A percentile compares a stretch with the other conserved stretches of the same genome.
Evolutionary conservation across 1,140 invertebrate genomes (phyloP).

Genomic region (Leptestheria dahalacensis): DNA sequence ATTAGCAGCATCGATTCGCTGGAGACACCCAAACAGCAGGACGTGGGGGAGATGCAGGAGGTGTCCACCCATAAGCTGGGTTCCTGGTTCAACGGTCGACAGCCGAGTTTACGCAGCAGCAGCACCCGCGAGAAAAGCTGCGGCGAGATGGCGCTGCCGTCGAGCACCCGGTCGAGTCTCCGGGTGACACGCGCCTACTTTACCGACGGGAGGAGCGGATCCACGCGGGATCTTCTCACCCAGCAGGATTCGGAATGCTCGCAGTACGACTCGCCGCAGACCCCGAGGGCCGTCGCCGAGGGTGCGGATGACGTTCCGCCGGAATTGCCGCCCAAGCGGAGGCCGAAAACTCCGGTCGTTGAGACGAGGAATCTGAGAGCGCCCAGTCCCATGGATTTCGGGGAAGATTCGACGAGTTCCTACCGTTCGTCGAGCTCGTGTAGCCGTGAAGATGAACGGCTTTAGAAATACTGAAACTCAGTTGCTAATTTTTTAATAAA

Average conservation of each 20-base stretch:
- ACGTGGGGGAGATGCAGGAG: background rate
- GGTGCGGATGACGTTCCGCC: background rate
- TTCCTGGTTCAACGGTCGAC: slow-evolving; percentile 16
- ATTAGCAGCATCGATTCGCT: background rate
- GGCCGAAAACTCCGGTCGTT: background rate
- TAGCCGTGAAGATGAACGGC: background rate
- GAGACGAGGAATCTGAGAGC: background rate
- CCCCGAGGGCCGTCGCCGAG: background rate
- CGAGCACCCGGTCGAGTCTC: slow-evolving; percentile 1
- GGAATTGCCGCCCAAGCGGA: background rate
- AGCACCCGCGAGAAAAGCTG: background rate
- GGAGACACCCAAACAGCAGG: background rate
- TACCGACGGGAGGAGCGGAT: slow-evolving; percentile 13
- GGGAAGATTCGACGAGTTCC: background rate
- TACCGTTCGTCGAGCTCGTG: background rate
- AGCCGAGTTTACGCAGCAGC: slow-evolving; percentile 13
- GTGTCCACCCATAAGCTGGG: slow-evolving; percentile 14
- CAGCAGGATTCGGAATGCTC: background rate
- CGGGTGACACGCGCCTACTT: slow-evolving; percentile 11
- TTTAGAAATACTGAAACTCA: background rate
- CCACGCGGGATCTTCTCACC: slow-evolving; percentile 12
- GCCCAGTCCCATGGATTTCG: background rate
- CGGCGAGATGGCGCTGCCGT: slow-evolving; percentile 8
- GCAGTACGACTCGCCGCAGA: background rate
- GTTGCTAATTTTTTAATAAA: background rate